phyloP scores from a whole-genome alignment of 2,888 invertebrate species.

The Physocephala rufipes region DNA sequence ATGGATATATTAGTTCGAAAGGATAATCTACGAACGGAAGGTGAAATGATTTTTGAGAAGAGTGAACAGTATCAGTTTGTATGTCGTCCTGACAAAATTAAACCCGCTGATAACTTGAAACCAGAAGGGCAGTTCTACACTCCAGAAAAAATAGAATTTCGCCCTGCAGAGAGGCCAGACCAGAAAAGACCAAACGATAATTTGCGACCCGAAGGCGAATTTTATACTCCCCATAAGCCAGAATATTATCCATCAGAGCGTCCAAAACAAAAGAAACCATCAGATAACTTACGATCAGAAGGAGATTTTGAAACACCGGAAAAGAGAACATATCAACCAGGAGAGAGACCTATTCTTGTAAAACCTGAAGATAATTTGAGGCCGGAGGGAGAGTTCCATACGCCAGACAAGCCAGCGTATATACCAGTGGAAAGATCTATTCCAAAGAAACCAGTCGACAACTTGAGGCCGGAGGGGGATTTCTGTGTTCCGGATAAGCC shows the following conservation, averaged over 20 bases:
- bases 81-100: constrained; percentile 60
- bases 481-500: constrained; percentile 61
- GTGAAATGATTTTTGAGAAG: constrained; percentile 47
- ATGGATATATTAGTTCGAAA: too few relatives aligned
- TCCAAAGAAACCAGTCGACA: constrained; percentile 70
- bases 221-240: constrained; percentile 67
- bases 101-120: constrained; percentile 43
- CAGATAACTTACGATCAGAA: constrained; percentile 65
- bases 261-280: constrained; percentile 65
- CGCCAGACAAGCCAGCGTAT: constrained; percentile 58
- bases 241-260: constrained; percentile 55
- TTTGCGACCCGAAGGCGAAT: constrained; percentile 69
- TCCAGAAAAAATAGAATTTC: constrained; percentile 64
- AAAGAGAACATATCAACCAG: constrained; percentile 32
- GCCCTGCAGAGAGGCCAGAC: constrained; percentile 51
- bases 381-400: constrained; percentile 61
- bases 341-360: constrained; percentile 60
- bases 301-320: constrained; percentile 67
- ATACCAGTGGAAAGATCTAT: constrained; percentile 67
- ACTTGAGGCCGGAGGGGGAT: constrained; percentile 70
- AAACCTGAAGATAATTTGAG: constrained; percentile 68
- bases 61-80: constrained; percentile 60
- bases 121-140: constrained; percentile 67
- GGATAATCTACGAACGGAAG: too few relatives aligned
- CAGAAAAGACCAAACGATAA: constrained; percentile 72